Conservation (phyloP, 2,113 vertebrate genomes). For the Oreochromis tanganicae region DNA sequence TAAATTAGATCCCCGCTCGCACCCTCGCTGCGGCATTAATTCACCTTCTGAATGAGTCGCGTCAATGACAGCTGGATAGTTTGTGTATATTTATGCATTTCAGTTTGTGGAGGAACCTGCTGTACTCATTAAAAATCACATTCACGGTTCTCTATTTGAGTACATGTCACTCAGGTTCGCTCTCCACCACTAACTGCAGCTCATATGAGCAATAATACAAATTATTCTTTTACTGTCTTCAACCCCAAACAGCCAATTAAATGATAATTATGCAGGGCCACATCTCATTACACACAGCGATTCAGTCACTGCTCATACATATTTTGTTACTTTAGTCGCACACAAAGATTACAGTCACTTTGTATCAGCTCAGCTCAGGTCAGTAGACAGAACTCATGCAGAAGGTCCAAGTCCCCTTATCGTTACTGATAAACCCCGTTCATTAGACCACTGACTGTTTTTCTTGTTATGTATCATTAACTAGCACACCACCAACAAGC, state of each 20-base stretch:
- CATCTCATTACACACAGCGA: conserved; percentile 28
- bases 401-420: conserved; percentile 49
- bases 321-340: not conserved
- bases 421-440: conserved; percentile 39
- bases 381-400: conserved; percentile 5
- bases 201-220: not conserved
- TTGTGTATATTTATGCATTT: conserved; percentile 9
- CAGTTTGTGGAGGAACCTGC: not conserved
- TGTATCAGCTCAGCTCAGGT: not conserved
- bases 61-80: conserved; percentile 8
- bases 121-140: conserved; percentile 18
- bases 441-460: conserved; percentile 36
- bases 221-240: conserved; percentile 9
- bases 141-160: not conserved
- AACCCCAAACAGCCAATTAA: conserved; percentile 33
- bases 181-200: not conserved
- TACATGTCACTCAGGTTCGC: not conserved
- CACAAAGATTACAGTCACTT: not conserved
- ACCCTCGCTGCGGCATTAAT: not conserved
- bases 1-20: conserved; percentile 6
- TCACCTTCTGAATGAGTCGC: not conserved
- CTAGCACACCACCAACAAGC: conserved; percentile 15
- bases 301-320: conserved; percentile 10
- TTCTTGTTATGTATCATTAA: conserved; percentile 67
- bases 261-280: conserved; percentile 34